Evolutionary conservation across 2,113 vertebrate genomes (phyloP), one percentile per base, ranked within the genome.

Genomic region (Panthera uncia): DNA sequence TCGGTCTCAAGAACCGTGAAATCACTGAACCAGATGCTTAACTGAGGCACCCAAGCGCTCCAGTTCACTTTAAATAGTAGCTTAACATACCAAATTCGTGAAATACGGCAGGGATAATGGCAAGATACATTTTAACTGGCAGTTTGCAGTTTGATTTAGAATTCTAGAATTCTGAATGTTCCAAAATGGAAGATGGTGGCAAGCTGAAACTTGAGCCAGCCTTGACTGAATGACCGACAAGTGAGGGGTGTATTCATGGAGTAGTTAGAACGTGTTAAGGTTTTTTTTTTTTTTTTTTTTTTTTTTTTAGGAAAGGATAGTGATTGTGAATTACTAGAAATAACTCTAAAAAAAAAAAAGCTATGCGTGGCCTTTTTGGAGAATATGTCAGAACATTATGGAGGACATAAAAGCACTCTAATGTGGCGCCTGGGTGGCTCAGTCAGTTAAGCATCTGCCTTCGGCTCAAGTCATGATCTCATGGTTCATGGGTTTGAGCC

Each of bases 101-200:
- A 82, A 84, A 69, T 63, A 94, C 66, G 84, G 83, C 74, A 84
- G 50, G 25, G 79, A 66, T 76, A 66, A 82, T 65, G 76, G 31
- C 31, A 95, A 55, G 89, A 48, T 76, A 10, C 71, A 41, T 94
- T 96, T 96, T 92, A 33, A 94, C 38, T 76, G 69, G 48, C 15
- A 78, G 57, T 78, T 82, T 90, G 71, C 16, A 84, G 69, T 92
- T 94, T 25, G 2, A n/a, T 87, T 84, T 97, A 78, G 33, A 91
- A 84, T 95, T 94, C 33, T 97, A 78, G 33, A 91, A 84, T 95
- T 94, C 33, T 80, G 27, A 88, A 23, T 80, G 55, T 84, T 89
- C 38, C 65, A 71, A 50, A 88, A 65, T 91, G 80, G 61, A 88
- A 88, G 76, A 71, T 57, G 76, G 18, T 74, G 33, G 66, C 57